Evolutionary conservation across 2,113 vertebrate species (phyloP), one percentile per base, ranked within the genome.

Genomic region (Lycaon pictus): DNA sequence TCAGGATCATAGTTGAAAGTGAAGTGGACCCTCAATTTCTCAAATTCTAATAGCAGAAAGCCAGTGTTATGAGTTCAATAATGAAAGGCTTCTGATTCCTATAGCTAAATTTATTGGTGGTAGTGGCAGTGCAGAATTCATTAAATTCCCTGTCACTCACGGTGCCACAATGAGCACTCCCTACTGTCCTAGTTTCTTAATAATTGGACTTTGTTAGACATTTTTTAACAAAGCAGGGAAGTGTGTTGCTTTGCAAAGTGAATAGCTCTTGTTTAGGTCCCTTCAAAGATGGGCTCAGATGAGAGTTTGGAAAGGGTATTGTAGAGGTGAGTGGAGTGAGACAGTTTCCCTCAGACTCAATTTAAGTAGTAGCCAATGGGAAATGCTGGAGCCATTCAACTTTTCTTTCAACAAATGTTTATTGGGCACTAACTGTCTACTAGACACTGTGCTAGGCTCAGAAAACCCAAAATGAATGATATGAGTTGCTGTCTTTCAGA

Each of bases 111-210:
- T 7, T 20, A 29, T 6, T 32, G 77, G 56, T 11, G 7, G 32
- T 29, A 15, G 25, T 1, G 27, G 63, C 37, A 15, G 17, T 8
- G 15, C 17, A 83, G 86, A 58, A 58, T 17, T 71, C 79, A 48
- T 7, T 35, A 51, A 79, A 11, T 16, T 51, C 53, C 35, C 12
- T 60, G 11, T 29, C 71, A n/a, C 16, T 86, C 25, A 13, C 0
- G 65, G 35, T 0, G 0, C 85, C 22, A 2, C 16, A 53, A 25
- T 2, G 22, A 32, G 37, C 0, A 1, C 15, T 53, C 20, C 29
- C 23, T 35, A 37, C 2, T 0, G 29, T 27, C 29, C 20, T 63
- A 0, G 0, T 80, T 94, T 87, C 23, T 62, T 90, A 37, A 77
- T 7, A 11, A 6, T 7, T 69, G 35, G 35, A 51, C 16, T 51